Evolutionary conservation across 2,113 vertebrate genomes (phyloP).

Genomic region (Cryptotis parvus): DNA sequence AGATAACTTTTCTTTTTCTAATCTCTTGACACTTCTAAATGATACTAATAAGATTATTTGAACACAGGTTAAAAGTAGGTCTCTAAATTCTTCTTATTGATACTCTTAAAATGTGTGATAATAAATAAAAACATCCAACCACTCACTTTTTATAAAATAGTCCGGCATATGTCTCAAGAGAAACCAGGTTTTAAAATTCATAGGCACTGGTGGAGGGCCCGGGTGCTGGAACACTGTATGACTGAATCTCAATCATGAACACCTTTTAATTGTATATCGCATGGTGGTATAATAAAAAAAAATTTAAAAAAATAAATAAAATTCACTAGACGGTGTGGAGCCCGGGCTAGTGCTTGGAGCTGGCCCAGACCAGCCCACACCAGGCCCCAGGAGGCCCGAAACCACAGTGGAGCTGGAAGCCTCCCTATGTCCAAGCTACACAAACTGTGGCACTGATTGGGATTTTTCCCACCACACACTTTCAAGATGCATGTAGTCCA

Average conservation of each 20-base stretch:
- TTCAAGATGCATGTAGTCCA: too few species aligned
- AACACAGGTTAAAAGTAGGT: conserved; percentile 41
- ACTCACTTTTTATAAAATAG: conserved; percentile 39
- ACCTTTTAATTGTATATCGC: too few species aligned
- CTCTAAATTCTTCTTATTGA: background rate
- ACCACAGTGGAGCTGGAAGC: background rate
- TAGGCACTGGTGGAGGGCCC: too few species aligned
- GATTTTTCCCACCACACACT: conserved; percentile 28
- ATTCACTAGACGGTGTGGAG: too few species aligned
- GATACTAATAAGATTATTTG: conserved; percentile 2
- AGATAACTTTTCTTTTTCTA: conserved; percentile 34
- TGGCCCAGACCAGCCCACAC: too few species aligned
- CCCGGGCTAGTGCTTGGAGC: too few species aligned
- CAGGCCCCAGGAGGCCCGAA: too few species aligned
- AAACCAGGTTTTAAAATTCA: conserved; percentile 8
- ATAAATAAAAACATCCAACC: conserved; percentile 36
- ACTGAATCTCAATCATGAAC: too few species aligned
- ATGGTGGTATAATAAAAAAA: too few species aligned
- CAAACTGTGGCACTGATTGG: conserved; percentile 6
- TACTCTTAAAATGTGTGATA: background rate
- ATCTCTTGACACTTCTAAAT: background rate
- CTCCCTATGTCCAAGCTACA: background rate
- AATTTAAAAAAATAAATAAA: too few species aligned
- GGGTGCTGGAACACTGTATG: too few species aligned
- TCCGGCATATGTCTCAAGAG: conserved; percentile 18